phyloP scores from a whole-genome alignment of 2,797 vertebrate genomes.

The Anabas testudineus region DNA sequence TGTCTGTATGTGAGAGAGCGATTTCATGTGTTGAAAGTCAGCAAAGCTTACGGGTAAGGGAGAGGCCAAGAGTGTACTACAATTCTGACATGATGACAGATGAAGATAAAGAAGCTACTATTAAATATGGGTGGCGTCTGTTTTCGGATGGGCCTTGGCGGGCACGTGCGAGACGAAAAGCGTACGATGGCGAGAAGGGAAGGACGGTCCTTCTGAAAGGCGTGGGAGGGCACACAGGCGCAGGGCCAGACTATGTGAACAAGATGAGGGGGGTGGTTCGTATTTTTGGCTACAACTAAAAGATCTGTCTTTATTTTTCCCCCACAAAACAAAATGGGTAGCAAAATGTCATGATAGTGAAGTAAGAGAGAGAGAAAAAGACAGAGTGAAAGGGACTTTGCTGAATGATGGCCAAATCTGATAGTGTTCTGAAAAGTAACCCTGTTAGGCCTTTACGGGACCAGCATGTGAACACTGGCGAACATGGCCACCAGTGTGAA shows the following conservation, averaged over 20 bases:
- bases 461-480: slow-evolving; percentile 63
- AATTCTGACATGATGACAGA: slow-evolving; percentile 80
- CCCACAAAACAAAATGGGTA: slow-evolving; percentile 43
- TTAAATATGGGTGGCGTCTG: slow-evolving; percentile 73
- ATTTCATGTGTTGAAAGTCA: slow-evolving; percentile 41
- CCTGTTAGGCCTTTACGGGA: slow-evolving; percentile 58
- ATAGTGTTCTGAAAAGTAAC: slow-evolving; percentile 77
- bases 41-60: slow-evolving; percentile 51
- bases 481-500: slow-evolving; percentile 46
- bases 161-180: slow-evolving; percentile 73
- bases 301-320: slow-evolving; percentile 41
- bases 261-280: slow-evolving; percentile 1
- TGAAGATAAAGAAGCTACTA: slow-evolving; percentile 82
- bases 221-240: slow-evolving; percentile 48
- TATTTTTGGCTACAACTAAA: slow-evolving; percentile 64
- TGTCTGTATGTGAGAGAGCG: neutral
- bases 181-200: slow-evolving; percentile 67
- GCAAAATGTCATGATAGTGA: slow-evolving; percentile 73
- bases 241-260: slow-evolving; percentile 52
- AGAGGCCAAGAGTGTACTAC: slow-evolving; percentile 66
- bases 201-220: slow-evolving; percentile 39
- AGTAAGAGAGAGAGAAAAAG: slow-evolving; percentile 50
- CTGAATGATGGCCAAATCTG: slow-evolving; percentile 80
- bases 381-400: slow-evolving; percentile 51
- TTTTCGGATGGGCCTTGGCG: slow-evolving; percentile 58